Conservation (phyloP, 1,140 invertebrate genomes). For the Drosophila pseudoananassae region DNA sequence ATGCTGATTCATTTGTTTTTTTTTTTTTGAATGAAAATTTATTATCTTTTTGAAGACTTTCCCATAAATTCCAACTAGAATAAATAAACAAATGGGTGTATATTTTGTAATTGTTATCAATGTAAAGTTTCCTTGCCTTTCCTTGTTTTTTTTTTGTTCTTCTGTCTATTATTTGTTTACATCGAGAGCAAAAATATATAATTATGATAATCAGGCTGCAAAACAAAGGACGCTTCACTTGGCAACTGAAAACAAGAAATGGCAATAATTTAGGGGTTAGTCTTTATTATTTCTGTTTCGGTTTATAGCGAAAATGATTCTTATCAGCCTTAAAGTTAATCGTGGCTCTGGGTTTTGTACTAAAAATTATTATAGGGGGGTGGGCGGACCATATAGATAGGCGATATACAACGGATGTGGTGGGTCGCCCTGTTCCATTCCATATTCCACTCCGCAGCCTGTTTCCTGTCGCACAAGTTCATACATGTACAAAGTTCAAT, state of each 20-base stretch:
- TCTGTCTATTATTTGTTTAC: conserved; percentile 39
- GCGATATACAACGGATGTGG: conserved; percentile 23
- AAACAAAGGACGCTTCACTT: conserved; percentile 30
- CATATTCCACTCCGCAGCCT: neutral
- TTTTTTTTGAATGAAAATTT: conserved; percentile 3
- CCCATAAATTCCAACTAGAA: conserved; percentile 29
- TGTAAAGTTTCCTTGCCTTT: conserved; percentile 10
- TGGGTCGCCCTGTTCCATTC: conserved; percentile 3
- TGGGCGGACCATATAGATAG: conserved; percentile 41
- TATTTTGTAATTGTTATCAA: conserved; percentile 41
- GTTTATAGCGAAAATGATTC: conserved; percentile 6
- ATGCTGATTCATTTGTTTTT: conserved; percentile 26
- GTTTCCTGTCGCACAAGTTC: conserved; percentile 7
- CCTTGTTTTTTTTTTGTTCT: too few relatives aligned
- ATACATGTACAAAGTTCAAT: conserved; percentile 39
- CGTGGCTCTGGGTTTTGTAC: too few relatives aligned
- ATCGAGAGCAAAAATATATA: conserved; percentile 28
- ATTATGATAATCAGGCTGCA: conserved; percentile 33
- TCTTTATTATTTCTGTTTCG: too few relatives aligned
- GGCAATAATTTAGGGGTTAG: conserved; percentile 6
- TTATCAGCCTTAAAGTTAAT: conserved; percentile 37
- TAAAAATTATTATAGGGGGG: conserved; percentile 7
- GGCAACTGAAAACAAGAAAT: conserved; percentile 7
- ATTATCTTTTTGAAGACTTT: conserved; percentile 4
- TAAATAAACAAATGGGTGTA: conserved; percentile 23